Base-by-base conservation (phyloP, 2,888 invertebrate species). In the Mythimna loreyi region DNA sequence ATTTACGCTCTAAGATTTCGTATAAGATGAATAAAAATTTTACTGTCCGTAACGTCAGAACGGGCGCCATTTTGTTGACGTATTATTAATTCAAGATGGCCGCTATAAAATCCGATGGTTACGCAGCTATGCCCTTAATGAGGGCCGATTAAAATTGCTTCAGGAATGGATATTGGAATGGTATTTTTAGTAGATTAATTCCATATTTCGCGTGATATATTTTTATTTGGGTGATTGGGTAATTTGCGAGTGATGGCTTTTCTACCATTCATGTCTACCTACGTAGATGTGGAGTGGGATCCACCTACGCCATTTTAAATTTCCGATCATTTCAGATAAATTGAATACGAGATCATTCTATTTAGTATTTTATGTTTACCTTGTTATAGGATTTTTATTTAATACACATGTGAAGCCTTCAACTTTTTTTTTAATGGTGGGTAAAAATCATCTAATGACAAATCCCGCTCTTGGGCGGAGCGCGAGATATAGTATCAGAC, bases 31-130 rank as follows among this genome's bases (percentile, higher is more conserved):
- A 93, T 92, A 94, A 91, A 91, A 89, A 56, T 88, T 91, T 92
- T 93, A 94, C 91, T 90, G 90, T 91, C 85, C 85, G 78, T 82
- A 86, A 82, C 81, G 81, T 81, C 79, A 71, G 69, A 43, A 75
- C 86, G 91, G 52, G 50, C 13, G 77, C 94, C 94, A 94, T 94
- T 92, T 94, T 93, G 93, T 92, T 92, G 89, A 88, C 85, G 91
- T 84, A 86, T 89, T 93, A 94, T 94, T 92, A 94, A 95, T 95
- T 93, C 94, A 95, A 95, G 91, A 94, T 94, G 95, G 93, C 92
- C 77, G 81, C 83, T 87, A 85, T 91, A 90, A 92, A 92, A 92
- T 89, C 87, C 87, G 87, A 91, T 88, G 93, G 93, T 91, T 92
- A 92, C 91, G 92, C 91, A 89, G 90, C 91, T 86, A 92, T 92